Percentiles rank a stretch among this genome's conserved stretches.
phyloP scores from a whole-genome alignment of 2,113 vertebrate genomes.

The Caloenas nicobarica region DNA sequence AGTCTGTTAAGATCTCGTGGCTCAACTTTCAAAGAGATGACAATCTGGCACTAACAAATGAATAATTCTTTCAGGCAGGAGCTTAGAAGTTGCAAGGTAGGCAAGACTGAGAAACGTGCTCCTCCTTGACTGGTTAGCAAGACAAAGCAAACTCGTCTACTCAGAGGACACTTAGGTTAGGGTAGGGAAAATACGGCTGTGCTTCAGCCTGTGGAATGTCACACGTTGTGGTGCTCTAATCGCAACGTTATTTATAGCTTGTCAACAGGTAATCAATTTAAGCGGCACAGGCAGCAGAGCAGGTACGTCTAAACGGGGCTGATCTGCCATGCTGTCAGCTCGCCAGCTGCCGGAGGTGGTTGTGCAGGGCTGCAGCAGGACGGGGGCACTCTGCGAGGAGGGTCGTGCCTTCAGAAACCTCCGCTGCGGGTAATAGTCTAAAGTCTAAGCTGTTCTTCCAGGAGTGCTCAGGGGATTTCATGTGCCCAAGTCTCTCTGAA shows the following conservation, averaged over 20 bases:
- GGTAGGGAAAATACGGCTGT: background rate
- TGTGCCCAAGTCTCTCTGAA: background rate
- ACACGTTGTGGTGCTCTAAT: background rate
- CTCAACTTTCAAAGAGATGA: conserved; percentile 45
- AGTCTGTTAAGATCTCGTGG: conserved; percentile 56
- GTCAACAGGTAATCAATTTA: conserved; percentile 38
- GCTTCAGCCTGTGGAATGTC: conserved; percentile 7
- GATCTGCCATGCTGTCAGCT: background rate
- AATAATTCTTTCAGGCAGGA: conserved; percentile 60
- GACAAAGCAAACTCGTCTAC: conserved; percentile 8
- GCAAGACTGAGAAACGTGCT: conserved; percentile 18
- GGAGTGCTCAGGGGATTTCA: background rate
- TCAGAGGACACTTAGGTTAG: conserved; percentile 23
- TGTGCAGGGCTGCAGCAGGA: background rate
- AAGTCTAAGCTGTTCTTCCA: background rate
- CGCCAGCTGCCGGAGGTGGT: background rate
- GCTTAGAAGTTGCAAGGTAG: conserved; percentile 57
- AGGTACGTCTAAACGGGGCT: background rate
- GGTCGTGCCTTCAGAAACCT: background rate
- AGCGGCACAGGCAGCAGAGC: background rate
- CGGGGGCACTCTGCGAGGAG: background rate
- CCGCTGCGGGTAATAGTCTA: accelerated
- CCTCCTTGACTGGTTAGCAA: conserved; percentile 14
- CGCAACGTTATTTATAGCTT: conserved; percentile 36
- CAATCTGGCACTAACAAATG: conserved; percentile 56